Evolutionary conservation across 2,888 invertebrate species (phyloP), one percentile per base, ranked within the genome.

Genomic region (Pseudococcus longispinus): DNA sequence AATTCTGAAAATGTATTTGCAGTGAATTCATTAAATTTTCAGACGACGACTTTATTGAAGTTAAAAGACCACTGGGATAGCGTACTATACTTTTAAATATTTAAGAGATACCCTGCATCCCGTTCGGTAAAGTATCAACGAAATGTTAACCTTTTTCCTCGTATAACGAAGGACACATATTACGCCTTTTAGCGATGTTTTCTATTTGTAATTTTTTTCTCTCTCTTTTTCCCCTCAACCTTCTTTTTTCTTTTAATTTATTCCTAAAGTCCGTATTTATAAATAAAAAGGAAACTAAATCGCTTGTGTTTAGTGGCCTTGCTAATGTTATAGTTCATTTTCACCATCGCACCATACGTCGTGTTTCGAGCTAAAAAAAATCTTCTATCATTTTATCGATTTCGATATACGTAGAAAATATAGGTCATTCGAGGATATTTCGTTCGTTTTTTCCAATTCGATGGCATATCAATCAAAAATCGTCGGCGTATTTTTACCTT

Each of bases 11-110:
- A 84, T 55, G 84, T 84, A 51, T 84, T 84, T 84, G 84, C 55
- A 32, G 55, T 2, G 84, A 84, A 84, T 84, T 84, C 84, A 84
- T 84, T 84, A 84, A 84, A 84, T 84, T 84, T 84, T 84, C 55
- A 84, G 84, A 55, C 55, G 51, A 84, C 84, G 84, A 84, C 55
- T 84, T 84, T 84, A 55, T 84, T 55, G 84, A 84, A 84, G 84
- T 84, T 84, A 55, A 84, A 84, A 84, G 84, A 84, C 84, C 84
- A 51, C 51, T 51, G 84, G 84, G 51, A 84, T 84, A 46, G 32
- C 32, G 29, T 23, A 29, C 55, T 84, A 51, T 20, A 84, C 55
- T 84, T 84, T 51, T 55, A 84, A 84, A 84, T 84, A 84, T 84
- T 84, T 55, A 84, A 84, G 32, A 84, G 84, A 84, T 84, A 29